phyloP scores from a whole-genome alignment of 2,888 invertebrate genomes.

The Hyalella azteca region DNA sequence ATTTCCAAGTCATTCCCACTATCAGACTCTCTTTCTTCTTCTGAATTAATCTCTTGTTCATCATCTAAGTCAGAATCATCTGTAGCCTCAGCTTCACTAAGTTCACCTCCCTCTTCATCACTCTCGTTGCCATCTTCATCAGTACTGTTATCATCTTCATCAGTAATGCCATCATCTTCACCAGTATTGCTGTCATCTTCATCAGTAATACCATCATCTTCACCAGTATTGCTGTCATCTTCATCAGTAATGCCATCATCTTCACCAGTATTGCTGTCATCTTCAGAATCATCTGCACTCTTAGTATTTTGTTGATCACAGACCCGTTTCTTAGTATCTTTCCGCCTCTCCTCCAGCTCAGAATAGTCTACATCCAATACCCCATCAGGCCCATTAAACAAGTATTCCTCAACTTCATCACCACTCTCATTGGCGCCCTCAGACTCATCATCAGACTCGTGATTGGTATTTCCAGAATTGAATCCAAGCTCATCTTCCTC shows the following conservation, averaged over 20 bases:
- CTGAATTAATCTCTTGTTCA: conserved; percentile 37
- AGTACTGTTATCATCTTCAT: not conserved
- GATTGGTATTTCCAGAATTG: conserved; percentile 31
- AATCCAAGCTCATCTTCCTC: conserved; percentile 22
- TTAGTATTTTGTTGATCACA: not conserved
- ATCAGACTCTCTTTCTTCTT: conserved; percentile 49
- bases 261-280: not conserved
- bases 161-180: not conserved
- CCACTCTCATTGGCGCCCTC: not conserved
- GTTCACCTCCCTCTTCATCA: not conserved
- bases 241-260: not conserved
- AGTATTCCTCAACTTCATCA: conserved; percentile 25
- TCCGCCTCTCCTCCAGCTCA: not conserved
- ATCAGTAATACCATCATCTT: not conserved
- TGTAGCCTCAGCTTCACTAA: not conserved
- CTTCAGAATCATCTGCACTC: not conserved
- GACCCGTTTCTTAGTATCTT: not conserved
- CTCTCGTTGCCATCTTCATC: not conserved
- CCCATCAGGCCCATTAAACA: conserved; percentile 21
- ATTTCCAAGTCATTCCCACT: conserved; percentile 43
- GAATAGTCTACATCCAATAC: not conserved
- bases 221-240: not conserved
- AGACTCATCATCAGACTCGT: not conserved
- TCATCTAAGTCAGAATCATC: conserved; percentile 41
- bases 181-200: not conserved